Conservation (phyloP, 2,113 vertebrate species). For the Zapornia atra region DNA sequence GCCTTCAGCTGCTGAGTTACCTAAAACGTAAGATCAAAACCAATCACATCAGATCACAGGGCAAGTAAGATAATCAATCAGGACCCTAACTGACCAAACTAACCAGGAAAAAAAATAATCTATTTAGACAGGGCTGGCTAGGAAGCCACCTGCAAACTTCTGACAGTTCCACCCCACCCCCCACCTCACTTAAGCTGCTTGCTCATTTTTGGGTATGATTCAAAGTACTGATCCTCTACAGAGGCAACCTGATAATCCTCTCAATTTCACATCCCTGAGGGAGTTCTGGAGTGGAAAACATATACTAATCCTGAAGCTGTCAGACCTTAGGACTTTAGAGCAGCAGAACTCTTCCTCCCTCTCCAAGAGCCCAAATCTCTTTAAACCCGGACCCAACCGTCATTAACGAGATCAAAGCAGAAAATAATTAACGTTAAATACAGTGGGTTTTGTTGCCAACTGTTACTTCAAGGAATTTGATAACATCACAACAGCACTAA, state of each 20-base stretch:
- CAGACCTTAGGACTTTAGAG: neutral
- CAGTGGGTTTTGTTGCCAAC: neutral
- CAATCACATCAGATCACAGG: neutral
- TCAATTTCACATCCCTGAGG: neutral
- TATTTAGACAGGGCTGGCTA: neutral
- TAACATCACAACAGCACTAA: neutral
- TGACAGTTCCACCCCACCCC: neutral
- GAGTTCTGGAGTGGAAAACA: neutral
- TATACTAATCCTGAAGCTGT: neutral
- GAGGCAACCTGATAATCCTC: neutral
- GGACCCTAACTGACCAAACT: neutral
- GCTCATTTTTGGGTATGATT: neutral
- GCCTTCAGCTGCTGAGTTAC: slow-evolving; percentile 96
- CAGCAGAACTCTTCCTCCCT: neutral
- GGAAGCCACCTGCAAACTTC: neutral
- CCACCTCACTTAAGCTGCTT: neutral
- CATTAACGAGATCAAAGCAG: neutral
- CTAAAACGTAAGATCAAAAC: slow-evolving; percentile 70
- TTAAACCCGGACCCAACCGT: neutral
- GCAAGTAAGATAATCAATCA: neutral
- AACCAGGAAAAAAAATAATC: neutral
- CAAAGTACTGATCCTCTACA: neutral
- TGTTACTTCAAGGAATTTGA: neutral
- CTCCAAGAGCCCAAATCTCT: neutral
- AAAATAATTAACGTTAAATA: neutral